Base-by-base conservation (phyloP, 2,113 vertebrate genomes). In the Oxyruncus cristatus region DNA sequence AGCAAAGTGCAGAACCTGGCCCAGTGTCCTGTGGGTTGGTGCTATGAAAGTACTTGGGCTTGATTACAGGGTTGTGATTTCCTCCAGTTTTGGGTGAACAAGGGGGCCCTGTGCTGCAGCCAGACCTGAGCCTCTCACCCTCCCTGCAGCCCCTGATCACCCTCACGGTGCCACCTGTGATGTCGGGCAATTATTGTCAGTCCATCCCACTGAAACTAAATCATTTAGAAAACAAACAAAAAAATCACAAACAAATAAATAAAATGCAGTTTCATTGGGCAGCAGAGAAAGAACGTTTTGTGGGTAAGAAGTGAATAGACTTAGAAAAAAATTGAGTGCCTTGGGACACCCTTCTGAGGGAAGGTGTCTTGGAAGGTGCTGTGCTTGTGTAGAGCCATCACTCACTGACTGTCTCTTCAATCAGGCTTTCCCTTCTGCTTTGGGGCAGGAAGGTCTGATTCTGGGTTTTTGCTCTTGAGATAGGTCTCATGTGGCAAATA, bases 111-210 rank as follows among this genome's bases (percentile, higher is more conserved):
- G 26, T 41, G 17, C 17, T 3, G 14, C 30, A 56, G 23, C 10
- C 42, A 67, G 56, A 35, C 11, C 47, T 21, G 35, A 5, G 17
- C 10, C 9, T 70, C 30, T 77, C 30, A 14, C 4, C 22, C 11
- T 24, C 21, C 1, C 3, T 5, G 27, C 12, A 35, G 39, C 11
- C 33, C 2, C 1, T 1, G 5, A 11, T 30, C 68, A 67, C 5
- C 55, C 28, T 72, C 4, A 0, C 0, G 0, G 39, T 4, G 3
- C 22, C 20, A 41, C 11, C 14, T 27, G 2, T 6, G 19, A 9
- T 4, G 2, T 18, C 1, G 0, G 9, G 32, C 3, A 9, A 33
- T 58, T 47, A 18, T 9, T 59, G 35, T 33, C 21, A 15, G 9
- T 32, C 41, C 6, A 2, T 26, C n/a, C 42, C 33, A 6, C 14